Percentiles rank a stretch among this genome's conserved stretches.
Evolutionary conservation across 92 coral and sea anemone genomes (phyloP).

Genomic region (Palythoa heliodiscus): DNA sequence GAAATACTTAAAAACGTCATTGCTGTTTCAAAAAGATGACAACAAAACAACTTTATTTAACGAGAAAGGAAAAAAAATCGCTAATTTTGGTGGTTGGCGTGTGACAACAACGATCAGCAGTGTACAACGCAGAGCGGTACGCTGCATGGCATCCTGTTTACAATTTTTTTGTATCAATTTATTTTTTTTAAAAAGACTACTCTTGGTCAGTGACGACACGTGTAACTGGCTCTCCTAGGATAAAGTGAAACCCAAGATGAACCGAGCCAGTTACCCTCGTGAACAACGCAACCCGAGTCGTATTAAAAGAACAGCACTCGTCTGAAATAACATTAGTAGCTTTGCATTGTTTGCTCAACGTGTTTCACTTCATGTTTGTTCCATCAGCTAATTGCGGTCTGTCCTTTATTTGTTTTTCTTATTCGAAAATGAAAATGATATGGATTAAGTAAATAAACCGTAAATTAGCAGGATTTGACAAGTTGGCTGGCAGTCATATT

Average conservation of each 20-base stretch:
- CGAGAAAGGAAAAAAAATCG: conserved; percentile 9
- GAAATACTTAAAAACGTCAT: conserved; percentile 13
- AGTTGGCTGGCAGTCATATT: conserved; percentile 5
- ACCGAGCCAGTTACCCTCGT: neutral
- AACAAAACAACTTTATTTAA: neutral
- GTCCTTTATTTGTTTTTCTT: conserved; percentile 7
- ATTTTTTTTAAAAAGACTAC: conserved; percentile 1
- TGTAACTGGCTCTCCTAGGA: neutral
- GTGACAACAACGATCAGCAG: neutral
- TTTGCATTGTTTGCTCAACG: conserved; percentile 15
- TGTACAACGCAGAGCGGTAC: neutral
- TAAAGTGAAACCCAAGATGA: neutral
- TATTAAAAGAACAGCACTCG: neutral
- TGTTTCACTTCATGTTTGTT: neutral
- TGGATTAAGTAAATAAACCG: conserved; percentile 9
- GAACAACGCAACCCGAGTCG: neutral
- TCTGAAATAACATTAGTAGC: conserved; percentile 10
- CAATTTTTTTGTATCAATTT: neutral
- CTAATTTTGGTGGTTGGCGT: neutral
- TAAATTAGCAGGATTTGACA: conserved; percentile 12
- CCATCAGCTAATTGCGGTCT: conserved; percentile 13
- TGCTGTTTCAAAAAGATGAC: conserved; percentile 17
- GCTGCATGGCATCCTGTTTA: neutral
- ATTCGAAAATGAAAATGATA: conserved; percentile 16
- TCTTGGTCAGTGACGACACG: neutral